phyloP scores from a whole-genome alignment of 1,140 invertebrate genomes.

The Palaemon carinicauda region DNA sequence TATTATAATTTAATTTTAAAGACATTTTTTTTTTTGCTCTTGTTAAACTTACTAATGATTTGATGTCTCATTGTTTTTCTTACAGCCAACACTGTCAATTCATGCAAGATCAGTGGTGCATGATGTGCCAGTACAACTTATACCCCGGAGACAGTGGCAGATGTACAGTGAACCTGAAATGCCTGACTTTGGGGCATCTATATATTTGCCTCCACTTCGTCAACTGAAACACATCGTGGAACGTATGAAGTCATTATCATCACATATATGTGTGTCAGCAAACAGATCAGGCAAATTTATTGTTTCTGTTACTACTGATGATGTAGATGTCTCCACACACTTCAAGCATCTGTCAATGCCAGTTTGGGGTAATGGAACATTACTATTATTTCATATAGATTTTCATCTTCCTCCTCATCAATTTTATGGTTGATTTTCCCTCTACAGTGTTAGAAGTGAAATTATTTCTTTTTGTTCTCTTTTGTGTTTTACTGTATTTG shows the following conservation, averaged over 20 bases:
- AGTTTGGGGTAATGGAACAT: conserved; percentile 32
- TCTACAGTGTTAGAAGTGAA: no score
- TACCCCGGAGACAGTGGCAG: conserved; percentile 79
- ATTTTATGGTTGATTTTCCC: no score
- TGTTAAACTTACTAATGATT: no score
- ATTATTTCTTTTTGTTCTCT: no score
- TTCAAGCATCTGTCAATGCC: conserved; percentile 71
- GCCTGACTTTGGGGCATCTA: conserved; percentile 77
- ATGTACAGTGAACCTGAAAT: conserved; percentile 79
- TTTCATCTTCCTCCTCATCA: no score
- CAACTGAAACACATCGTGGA: conserved; percentile 80
- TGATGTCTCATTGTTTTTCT: background rate
- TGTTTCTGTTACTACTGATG: conserved; percentile 78
- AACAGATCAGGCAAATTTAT: conserved; percentile 75
- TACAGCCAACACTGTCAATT: conserved; percentile 64
- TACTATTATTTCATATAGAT: background rate
- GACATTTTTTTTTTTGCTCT: no score
- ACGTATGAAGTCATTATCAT: conserved; percentile 79
- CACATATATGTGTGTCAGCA: conserved; percentile 74
- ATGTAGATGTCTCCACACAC: conserved; percentile 79
- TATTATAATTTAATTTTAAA: no score
- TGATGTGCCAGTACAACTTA: conserved; percentile 82
- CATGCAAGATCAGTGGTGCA: conserved; percentile 73
- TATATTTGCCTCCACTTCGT: conserved; percentile 79
- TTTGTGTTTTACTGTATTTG: no score